These are phyloP conservation scores for Aramus guarauna DNA, from an alignment of 2,113 vertebrate genomes.

Conservation along the genomic window DNA sequence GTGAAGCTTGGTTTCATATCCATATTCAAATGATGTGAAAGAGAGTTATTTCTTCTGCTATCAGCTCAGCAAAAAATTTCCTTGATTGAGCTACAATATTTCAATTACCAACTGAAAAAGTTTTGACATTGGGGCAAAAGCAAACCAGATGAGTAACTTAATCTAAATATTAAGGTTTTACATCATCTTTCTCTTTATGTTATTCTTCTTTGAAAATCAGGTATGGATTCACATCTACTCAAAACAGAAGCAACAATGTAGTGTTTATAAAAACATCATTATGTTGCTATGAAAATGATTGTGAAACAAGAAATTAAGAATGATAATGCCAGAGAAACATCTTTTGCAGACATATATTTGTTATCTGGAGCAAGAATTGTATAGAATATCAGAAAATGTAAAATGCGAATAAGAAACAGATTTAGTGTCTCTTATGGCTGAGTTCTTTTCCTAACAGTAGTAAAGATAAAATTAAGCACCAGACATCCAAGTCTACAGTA, in stretches of 20 bases:
- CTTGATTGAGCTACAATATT: background rate
- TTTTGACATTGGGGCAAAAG: background rate
- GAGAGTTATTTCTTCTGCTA: background rate
- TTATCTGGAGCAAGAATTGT: background rate
- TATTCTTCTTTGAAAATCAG: background rate
- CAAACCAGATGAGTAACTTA: background rate
- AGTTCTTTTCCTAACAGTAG: background rate
- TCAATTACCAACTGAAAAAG: background rate
- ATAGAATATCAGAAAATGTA: background rate
- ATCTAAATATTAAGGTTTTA: background rate
- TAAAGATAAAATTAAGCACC: background rate
- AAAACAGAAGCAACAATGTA: background rate
- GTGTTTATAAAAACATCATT: background rate
- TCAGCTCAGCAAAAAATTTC: background rate
- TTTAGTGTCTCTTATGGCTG: background rate
- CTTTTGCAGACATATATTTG: background rate
- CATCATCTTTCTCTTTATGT: background rate
- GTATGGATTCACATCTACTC: background rate
- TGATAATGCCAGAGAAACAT: background rate
- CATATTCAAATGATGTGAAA: background rate
- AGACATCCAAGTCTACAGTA: background rate
- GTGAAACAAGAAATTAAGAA: background rate
- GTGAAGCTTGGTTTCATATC: background rate
- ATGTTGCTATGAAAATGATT: background rate
- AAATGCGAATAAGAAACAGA: background rate